Evolutionary conservation across 1,140 invertebrate genomes (phyloP).

Genomic region (Mizuhopecten yessoensis): DNA sequence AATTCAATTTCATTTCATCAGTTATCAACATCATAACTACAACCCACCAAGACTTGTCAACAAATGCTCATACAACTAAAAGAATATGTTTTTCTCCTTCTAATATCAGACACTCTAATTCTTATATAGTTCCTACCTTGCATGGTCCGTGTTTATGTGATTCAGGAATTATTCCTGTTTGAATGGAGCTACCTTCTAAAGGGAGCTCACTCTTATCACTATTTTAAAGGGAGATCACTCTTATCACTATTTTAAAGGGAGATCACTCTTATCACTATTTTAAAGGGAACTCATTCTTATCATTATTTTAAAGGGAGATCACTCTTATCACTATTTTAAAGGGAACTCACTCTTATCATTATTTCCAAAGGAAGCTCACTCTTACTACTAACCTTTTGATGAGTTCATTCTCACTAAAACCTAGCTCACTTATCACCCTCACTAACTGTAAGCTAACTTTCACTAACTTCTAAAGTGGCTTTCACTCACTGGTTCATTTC

Average conservation of each 20-base stretch:
- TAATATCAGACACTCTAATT: neutral
- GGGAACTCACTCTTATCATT: neutral
- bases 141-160: neutral
- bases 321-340: neutral
- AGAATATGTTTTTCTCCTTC: too few relatives aligned
- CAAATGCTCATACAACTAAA: too few relatives aligned
- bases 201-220: neutral
- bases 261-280: neutral
- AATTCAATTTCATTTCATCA: too few relatives aligned
- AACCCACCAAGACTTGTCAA: too few relatives aligned
- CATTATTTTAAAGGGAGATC: neutral
- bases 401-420: too few relatives aligned
- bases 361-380: neutral
- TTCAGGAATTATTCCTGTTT: too few relatives aligned
- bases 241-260: neutral
- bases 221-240: neutral
- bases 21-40: too few relatives aligned
- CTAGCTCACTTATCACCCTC: neutral
- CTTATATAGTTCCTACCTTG: neutral
- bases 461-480: neutral
- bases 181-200: neutral
- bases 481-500: neutral
- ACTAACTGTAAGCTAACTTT: neutral
- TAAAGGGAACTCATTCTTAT: neutral
- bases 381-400: too few relatives aligned